phyloP scores from a whole-genome alignment of 2,113 vertebrate species.

The Oncorhynchus clarkii region DNA sequence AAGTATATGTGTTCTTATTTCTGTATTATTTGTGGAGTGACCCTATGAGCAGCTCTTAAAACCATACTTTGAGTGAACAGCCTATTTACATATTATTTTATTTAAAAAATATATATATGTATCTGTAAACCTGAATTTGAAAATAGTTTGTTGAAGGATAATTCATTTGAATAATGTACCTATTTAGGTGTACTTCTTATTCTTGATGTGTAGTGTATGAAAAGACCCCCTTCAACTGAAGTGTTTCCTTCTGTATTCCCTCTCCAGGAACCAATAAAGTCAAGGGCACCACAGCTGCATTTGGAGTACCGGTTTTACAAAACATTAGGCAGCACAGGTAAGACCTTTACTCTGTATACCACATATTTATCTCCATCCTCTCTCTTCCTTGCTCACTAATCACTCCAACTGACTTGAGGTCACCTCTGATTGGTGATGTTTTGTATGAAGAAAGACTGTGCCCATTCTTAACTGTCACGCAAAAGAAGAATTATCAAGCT shows the following conservation, averaged over 20 bases:
- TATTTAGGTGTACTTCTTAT: not conserved
- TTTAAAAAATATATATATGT: not conserved
- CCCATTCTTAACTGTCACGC: too few relatives aligned
- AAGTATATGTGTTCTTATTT: conserved; percentile 53
- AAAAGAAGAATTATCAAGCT: too few relatives aligned
- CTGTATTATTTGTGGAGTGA: not conserved
- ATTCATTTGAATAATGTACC: not conserved
- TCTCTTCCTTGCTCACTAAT: not conserved
- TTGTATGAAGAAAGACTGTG: too few relatives aligned
- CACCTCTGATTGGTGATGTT: too few relatives aligned
- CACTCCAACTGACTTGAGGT: too few relatives aligned
- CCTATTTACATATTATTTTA: not conserved
- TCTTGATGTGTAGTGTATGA: not conserved
- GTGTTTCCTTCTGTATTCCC: conserved; percentile 29
- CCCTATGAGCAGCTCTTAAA: not conserved
- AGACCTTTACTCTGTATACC: conserved; percentile 28
- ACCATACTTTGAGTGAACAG: not conserved
- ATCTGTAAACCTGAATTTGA: not conserved
- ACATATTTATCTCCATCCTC: not conserved
- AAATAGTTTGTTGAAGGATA: not conserved
- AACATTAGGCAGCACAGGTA: conserved; percentile 83
- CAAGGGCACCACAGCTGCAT: conserved; percentile 86
- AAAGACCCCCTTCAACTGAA: not conserved
- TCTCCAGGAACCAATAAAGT: conserved; percentile 86
- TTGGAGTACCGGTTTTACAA: conserved; percentile 91